Percentiles rank a stretch among this genome's conserved stretches.
These are phyloP conservation scores for Timandra comae DNA, from an alignment of 2,888 invertebrate genomes.

Conservation along the genomic window DNA sequence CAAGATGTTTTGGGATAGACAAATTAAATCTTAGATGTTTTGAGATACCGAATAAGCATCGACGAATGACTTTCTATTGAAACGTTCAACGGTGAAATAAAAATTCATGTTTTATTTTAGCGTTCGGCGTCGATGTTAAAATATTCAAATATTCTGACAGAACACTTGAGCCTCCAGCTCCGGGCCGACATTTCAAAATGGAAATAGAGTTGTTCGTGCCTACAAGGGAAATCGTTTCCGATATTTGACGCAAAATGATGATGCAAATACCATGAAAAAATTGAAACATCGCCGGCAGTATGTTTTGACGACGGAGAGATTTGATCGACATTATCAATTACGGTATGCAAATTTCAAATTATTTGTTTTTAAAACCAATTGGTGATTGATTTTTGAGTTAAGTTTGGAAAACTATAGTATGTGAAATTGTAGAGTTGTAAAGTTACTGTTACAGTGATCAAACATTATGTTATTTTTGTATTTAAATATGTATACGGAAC, in stretches of 20 bases:
- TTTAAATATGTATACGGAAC: too few relatives aligned
- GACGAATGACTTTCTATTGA: constrained; percentile 1
- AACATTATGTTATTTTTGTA: too few relatives aligned
- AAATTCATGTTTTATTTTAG: constrained; percentile 53
- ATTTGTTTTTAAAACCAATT: too few relatives aligned
- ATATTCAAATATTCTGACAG: constrained; percentile 69
- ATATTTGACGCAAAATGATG: constrained; percentile 60
- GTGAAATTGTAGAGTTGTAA: too few relatives aligned
- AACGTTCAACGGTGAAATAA: constrained; percentile 27
- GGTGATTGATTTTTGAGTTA: too few relatives aligned
- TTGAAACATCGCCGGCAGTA: constrained; percentile 26
- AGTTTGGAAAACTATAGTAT: too few relatives aligned
- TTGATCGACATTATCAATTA: too few relatives aligned
- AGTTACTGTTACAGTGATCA: too few relatives aligned
- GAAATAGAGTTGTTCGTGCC: constrained; percentile 60
- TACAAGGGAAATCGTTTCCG: constrained; percentile 60
- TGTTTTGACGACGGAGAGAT: too few relatives aligned
- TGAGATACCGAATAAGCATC: not conserved
- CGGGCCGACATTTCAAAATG: constrained; percentile 63
- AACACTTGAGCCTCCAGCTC: constrained; percentile 58
- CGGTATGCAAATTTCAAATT: too few relatives aligned
- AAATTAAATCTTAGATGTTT: not conserved
- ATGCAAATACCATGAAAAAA: constrained; percentile 49
- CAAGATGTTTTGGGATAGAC: too few relatives aligned
- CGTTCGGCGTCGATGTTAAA: constrained; percentile 52